phyloP scores from a whole-genome alignment of 2,797 vertebrate species.

The Numenius phaeopus region DNA sequence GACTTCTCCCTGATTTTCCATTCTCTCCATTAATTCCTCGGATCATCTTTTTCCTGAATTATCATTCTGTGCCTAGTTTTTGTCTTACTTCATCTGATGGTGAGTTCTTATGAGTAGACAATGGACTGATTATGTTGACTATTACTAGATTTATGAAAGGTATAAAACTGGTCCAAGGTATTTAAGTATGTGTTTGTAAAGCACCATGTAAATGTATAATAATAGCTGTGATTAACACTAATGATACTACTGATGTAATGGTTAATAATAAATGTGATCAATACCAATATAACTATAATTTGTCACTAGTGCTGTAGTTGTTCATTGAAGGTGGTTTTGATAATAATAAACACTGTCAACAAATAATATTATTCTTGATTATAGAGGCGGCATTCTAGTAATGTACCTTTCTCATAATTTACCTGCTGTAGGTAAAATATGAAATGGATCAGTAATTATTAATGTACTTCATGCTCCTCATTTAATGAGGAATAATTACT shows the following conservation, averaged over 20 bases:
- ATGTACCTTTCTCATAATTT: conserved; percentile 57
- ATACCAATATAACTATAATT: conserved; percentile 19
- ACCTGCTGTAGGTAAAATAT: conserved; percentile 42
- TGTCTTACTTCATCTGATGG: background rate
- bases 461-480: conserved; percentile 27
- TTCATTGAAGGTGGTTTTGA: conserved; percentile 17
- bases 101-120: background rate
- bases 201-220: background rate
- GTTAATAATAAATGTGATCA: conserved; percentile 57
- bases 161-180: background rate
- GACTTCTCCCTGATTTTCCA: background rate
- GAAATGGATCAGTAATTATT: conserved; percentile 65
- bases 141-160: background rate
- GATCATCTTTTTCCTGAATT: background rate
- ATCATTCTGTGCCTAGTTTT: background rate
- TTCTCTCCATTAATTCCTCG: background rate
- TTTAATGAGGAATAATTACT: conserved; percentile 50
- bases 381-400: conserved; percentile 15
- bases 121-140: background rate
- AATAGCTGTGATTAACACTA: conserved; percentile 44
- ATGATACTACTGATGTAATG: conserved; percentile 12
- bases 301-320: background rate
- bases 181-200: background rate
- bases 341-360: conserved; percentile 38
- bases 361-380: conserved; percentile 53